A percentile compares a stretch with the other conserved stretches of the same genome.
phyloP scores from a whole-genome alignment of 2,113 vertebrate genomes.

The Chloroceryle aenea region DNA sequence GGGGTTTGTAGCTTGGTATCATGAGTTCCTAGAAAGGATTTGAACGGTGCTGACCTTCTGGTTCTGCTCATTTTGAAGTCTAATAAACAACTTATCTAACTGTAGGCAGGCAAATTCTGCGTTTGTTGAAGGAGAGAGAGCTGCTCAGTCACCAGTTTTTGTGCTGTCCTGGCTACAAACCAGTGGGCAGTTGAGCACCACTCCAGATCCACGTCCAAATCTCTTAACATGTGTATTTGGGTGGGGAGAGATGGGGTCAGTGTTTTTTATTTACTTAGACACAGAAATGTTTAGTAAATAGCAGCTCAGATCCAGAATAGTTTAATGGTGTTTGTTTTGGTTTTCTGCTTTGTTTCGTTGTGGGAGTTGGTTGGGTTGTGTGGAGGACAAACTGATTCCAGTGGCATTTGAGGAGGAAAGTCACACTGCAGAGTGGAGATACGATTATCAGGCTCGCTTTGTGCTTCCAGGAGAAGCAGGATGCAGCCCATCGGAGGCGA shows the following conservation, averaged over 20 bases:
- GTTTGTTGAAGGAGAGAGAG: not conserved
- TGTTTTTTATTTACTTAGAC: not conserved
- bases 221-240: not conserved
- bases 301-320: not conserved
- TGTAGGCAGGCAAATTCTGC: not conserved
- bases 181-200: not conserved
- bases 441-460: not conserved
- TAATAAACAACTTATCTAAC: not conserved
- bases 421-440: not conserved
- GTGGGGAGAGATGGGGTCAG: no score
- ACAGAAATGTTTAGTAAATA: not conserved
- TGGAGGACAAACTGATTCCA: not conserved
- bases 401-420: not conserved
- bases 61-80: not conserved
- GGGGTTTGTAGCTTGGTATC: not conserved
- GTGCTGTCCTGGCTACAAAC: not conserved
- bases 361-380: not conserved
- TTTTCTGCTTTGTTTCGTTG: not conserved
- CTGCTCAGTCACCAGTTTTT: not conserved
- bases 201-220: not conserved
- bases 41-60: not conserved
- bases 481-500: not conserved
- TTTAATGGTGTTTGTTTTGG: not conserved
- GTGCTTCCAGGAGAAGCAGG: slow-evolving; percentile 13
- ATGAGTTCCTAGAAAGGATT: not conserved